Base-by-base conservation (phyloP, 2,888 invertebrate species). In the Odontomyia ornata region DNA sequence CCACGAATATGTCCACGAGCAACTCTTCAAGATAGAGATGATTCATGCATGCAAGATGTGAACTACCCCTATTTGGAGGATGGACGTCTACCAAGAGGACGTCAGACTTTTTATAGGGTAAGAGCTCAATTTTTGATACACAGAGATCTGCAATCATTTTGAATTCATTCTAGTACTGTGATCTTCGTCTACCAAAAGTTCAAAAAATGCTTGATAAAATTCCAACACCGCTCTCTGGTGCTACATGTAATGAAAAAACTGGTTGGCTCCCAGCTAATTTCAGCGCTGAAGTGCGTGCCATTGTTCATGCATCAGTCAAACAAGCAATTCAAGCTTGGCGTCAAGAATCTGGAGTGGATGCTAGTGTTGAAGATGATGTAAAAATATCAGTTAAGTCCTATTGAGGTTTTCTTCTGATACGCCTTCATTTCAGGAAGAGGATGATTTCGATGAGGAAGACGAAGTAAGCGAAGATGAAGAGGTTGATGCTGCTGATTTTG, bases 81-180 rank as follows among this genome's bases (percentile, higher is more conserved):
- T 1, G 93, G 93, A 13, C 88, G 90, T 80, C 86, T 95, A 71
- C 97, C 97, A 0, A 90, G 94, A 4, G 94, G 93, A 69, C 87
- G 95, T 52, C 97, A 97, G 86, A 94, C 95, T 89, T 95, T 95
- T 86, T 95, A 96, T 85, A 95, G 96, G 89, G 93, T 95, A 86
- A 80, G 57, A 75, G n/a, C n/a, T n/a, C n/a, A n/a, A n/a, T n/a
- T n/a, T 43, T n/a, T n/a, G n/a, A n/a, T n/a, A n/a, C n/a, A n/a
- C n/a, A n/a, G n/a, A n/a, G n/a, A n/a, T n/a, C n/a, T n/a, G n/a
- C n/a, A n/a, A n/a, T n/a, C n/a, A n/a, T 25, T 11, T 23, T 64
- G 1, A 9, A 5, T 64, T 75, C 18, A 30, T 83, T 85, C 28
- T 82, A 94, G 92, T 93, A 92, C 83, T 93, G 94, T 83, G 95